Evolutionary conservation across 2,797 vertebrate genomes (phyloP).

Genomic region (Meda fulgida): DNA sequence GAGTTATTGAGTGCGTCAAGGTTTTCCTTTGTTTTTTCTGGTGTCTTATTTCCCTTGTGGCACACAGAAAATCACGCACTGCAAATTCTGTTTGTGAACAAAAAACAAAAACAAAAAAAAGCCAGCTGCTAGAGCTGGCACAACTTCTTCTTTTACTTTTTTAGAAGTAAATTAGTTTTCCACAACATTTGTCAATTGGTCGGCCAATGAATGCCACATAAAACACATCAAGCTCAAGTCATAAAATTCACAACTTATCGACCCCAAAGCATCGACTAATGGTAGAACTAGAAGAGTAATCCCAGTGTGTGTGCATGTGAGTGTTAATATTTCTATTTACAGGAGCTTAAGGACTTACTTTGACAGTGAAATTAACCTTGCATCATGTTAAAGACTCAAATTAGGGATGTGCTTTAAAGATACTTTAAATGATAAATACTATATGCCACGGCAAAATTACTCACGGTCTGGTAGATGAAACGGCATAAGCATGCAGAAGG

Average conservation of each 20-base stretch:
- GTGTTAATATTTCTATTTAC: conserved; percentile 13
- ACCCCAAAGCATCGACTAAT: neutral
- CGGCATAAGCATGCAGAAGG: neutral
- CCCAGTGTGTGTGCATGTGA: neutral
- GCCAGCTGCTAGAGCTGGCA: neutral
- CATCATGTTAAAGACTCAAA: neutral
- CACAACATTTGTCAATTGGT: neutral
- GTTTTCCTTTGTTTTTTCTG: neutral
- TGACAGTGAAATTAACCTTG: conserved; percentile 20
- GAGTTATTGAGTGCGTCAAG: conserved; percentile 8
- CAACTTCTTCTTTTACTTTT: neutral
- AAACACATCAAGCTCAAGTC: neutral
- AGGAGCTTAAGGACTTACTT: neutral
- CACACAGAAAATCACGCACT: neutral
- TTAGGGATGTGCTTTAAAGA: neutral
- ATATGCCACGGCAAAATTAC: conserved; percentile 1
- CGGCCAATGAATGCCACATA: neutral
- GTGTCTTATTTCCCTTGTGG: conserved; percentile 17
- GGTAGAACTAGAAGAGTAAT: neutral
- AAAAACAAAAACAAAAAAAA: no score
- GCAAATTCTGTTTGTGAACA: neutral
- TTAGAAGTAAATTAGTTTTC: neutral
- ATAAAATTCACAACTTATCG: neutral
- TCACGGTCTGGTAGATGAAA: neutral
- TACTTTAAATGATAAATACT: conserved; percentile 32